These are phyloP conservation scores for Centruroides vittatus DNA, from an alignment of 1,140 invertebrate species.

Conservation along the genomic window DNA sequence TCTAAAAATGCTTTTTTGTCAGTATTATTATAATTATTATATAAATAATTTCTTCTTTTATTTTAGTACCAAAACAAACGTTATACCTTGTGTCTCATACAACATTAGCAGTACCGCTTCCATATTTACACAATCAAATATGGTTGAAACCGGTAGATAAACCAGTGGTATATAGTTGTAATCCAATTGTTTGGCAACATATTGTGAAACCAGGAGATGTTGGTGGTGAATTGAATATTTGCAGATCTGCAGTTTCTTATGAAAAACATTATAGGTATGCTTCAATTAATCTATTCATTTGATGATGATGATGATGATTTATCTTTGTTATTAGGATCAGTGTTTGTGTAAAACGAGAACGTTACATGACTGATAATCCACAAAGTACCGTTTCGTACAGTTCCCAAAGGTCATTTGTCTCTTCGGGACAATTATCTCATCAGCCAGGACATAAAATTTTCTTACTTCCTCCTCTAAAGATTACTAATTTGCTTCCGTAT, in stretches of 20 bases:
- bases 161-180: constrained; percentile 41
- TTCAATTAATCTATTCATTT: too few species aligned
- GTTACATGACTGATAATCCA: constrained; percentile 50
- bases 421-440: background rate
- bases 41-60: too few species aligned
- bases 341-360: constrained; percentile 58
- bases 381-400: constrained; percentile 10
- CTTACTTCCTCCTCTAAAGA: constrained; percentile 61
- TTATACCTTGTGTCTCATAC: constrained; percentile 22
- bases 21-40: too few species aligned
- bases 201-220: constrained; percentile 36
- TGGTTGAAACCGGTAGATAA: constrained; percentile 39
- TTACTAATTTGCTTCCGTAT: constrained; percentile 47
- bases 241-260: background rate
- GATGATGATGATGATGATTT: too few species aligned
- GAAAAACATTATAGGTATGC: too few species aligned
- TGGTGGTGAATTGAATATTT: constrained; percentile 19
- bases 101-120: constrained; percentile 45
- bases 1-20: too few species aligned
- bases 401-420: background rate
- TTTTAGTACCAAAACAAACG: constrained; percentile 4
- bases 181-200: constrained; percentile 47
- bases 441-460: constrained; percentile 74
- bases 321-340: constrained; percentile 48
- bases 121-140: constrained; percentile 43